Percentiles rank a stretch among this genome's conserved stretches.
phyloP scores from a whole-genome alignment of 2,797 vertebrate genomes.

The Pteropus rufus region DNA sequence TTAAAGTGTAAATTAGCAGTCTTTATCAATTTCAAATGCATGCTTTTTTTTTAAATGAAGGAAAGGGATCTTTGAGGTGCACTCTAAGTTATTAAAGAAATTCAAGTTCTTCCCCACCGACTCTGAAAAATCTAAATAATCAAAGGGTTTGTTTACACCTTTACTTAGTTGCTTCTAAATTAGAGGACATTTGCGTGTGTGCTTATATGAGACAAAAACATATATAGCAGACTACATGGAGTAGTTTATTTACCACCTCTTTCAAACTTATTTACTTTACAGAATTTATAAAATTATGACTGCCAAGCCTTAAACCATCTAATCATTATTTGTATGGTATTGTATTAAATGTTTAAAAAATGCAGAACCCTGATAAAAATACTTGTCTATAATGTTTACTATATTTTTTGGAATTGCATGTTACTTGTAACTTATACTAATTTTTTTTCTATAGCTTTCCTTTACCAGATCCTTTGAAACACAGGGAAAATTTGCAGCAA shows the following conservation, averaged over 20 bases:
- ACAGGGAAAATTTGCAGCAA: constrained; percentile 9
- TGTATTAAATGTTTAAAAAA: constrained; percentile 35
- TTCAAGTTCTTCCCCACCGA: background rate
- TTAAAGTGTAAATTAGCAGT: constrained; percentile 69
- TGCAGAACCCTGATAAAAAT: constrained; percentile 5
- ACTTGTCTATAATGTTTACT: background rate
- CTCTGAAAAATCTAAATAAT: constrained; percentile 45
- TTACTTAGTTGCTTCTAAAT: constrained; percentile 10
- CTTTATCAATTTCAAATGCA: constrained; percentile 67
- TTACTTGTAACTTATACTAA: constrained; percentile 3
- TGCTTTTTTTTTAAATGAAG: constrained; percentile 49
- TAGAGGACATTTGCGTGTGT: background rate
- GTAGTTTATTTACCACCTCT: background rate
- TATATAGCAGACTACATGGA: background rate
- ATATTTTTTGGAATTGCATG: background rate
- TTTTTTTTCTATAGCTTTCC: background rate
- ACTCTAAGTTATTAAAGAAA: constrained; percentile 10
- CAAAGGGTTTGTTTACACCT: background rate
- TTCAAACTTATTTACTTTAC: background rate
- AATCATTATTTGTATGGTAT: background rate
- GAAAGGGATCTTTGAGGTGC: constrained; percentile 40
- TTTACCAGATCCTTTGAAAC: constrained; percentile 20
- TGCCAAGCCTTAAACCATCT: background rate
- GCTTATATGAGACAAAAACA: background rate
- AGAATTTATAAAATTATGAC: constrained; percentile 18